phyloP scores from a whole-genome alignment of 2,888 invertebrate species.

The Athrips mouffetella region DNA sequence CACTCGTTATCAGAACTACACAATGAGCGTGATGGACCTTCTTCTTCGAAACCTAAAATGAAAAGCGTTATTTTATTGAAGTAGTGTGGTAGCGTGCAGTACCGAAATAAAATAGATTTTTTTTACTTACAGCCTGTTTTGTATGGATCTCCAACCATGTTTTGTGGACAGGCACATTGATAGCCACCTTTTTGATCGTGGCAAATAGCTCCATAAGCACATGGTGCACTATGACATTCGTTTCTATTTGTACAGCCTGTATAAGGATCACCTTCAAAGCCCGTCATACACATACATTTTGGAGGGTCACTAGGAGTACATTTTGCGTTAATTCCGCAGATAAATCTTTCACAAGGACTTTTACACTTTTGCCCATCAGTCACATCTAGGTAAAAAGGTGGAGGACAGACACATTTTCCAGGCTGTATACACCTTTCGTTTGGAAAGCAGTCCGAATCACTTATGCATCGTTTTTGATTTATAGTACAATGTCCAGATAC shows the following conservation, averaged over 20 bases:
- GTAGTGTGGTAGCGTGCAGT: no score
- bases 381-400: constrained; percentile 92
- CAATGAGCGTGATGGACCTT: constrained; percentile 75
- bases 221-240: constrained; percentile 90
- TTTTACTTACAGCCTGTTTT: constrained; percentile 85
- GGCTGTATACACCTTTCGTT: constrained; percentile 96
- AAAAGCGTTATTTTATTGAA: constrained; percentile 9
- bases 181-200: constrained; percentile 91
- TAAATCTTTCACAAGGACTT: constrained; percentile 93
- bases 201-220: constrained; percentile 92
- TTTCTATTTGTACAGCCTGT: constrained; percentile 91
- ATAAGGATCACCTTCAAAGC: constrained; percentile 91
- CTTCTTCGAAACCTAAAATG: constrained; percentile 51
- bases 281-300: constrained; percentile 91
- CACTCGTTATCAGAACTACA: constrained; percentile 88
- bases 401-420: constrained; percentile 93
- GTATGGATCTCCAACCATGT: constrained; percentile 91
- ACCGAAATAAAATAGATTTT: constrained; percentile 19
- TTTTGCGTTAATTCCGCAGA: constrained; percentile 93
- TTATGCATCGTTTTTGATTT: constrained; percentile 88
- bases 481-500: constrained; percentile 89
- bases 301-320: constrained; percentile 94
- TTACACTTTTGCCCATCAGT: constrained; percentile 91
- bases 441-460: constrained; percentile 88
- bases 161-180: constrained; percentile 90